Evolutionary conservation across 2,113 vertebrate species (phyloP).

Genomic region (Alligator sinensis): DNA sequence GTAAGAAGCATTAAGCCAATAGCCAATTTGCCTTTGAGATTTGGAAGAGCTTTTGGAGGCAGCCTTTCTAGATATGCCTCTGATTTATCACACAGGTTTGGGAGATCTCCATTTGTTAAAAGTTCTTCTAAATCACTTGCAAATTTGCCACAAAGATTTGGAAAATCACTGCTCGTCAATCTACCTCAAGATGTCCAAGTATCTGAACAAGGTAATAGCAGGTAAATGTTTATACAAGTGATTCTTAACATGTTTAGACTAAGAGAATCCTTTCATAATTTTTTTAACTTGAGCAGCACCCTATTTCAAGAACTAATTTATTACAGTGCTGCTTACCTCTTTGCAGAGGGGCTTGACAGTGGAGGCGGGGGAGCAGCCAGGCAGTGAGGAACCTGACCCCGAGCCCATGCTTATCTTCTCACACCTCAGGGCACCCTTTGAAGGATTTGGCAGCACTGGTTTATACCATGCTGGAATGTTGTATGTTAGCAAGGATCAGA

Average conservation of each 20-base stretch:
- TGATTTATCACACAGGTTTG: conserved; percentile 71
- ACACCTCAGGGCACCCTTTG: too few relatives aligned
- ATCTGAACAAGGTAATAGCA: conserved; percentile 45
- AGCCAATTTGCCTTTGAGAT: conserved; percentile 76
- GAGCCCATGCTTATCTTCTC: too few relatives aligned
- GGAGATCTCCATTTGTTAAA: conserved; percentile 59
- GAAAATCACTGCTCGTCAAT: conserved; percentile 35
- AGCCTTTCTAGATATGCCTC: neutral
- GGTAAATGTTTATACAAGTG: conserved; percentile 1
- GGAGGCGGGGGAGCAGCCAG: too few relatives aligned
- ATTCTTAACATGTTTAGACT: too few relatives aligned
- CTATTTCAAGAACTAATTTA: too few relatives aligned
- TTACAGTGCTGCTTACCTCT: too few relatives aligned
- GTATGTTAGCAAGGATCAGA: neutral
- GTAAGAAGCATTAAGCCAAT: conserved; percentile 65
- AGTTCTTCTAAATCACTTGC: conserved; percentile 47
- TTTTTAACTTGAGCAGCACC: too few relatives aligned
- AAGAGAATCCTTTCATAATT: neutral
- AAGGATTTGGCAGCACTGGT: neutral
- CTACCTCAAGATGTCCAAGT: conserved; percentile 51
- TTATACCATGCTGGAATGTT: neutral
- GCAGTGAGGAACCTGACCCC: too few relatives aligned
- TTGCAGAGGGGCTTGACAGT: too few relatives aligned
- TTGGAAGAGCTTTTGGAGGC: conserved; percentile 73
- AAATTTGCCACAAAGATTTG: conserved; percentile 70